Evolutionary conservation across 2,888 invertebrate species (phyloP).

Genomic region (Ichneumoninae sp.): DNA sequence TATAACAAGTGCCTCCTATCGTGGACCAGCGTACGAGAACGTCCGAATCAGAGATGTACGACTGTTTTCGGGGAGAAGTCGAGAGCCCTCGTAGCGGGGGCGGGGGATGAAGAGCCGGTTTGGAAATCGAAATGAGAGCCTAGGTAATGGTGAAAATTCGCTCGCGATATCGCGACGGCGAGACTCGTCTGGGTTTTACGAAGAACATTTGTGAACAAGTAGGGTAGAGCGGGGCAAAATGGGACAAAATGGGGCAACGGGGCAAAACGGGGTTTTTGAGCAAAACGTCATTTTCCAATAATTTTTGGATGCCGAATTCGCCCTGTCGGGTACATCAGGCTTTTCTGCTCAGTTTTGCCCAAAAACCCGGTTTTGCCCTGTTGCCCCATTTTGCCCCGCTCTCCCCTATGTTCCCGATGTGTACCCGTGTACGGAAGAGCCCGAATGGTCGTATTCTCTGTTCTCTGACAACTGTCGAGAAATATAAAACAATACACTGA

Average conservation of each 20-base stretch:
- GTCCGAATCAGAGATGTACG: conserved; percentile 75
- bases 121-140: conserved; percentile 42
- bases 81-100: neutral
- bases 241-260: no score
- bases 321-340: no score
- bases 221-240: no score
- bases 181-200: neutral
- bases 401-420: no score
- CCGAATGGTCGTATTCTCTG: no score
- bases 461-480: neutral
- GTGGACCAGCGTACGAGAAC: conserved; percentile 66
- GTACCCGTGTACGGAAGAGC: no score
- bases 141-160: neutral
- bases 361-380: no score
- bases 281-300: no score
- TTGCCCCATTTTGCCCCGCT: no score
- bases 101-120: neutral
- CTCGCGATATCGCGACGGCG: conserved; percentile 19
- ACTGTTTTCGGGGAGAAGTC: conserved; percentile 24
- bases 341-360: no score
- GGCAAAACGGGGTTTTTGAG: no score
- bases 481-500: neutral
- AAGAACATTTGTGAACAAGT: neutral
- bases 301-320: no score
- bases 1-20: conserved; percentile 72